Conservation (phyloP, 2,888 invertebrate species). For the Mactromeris polynyma region DNA sequence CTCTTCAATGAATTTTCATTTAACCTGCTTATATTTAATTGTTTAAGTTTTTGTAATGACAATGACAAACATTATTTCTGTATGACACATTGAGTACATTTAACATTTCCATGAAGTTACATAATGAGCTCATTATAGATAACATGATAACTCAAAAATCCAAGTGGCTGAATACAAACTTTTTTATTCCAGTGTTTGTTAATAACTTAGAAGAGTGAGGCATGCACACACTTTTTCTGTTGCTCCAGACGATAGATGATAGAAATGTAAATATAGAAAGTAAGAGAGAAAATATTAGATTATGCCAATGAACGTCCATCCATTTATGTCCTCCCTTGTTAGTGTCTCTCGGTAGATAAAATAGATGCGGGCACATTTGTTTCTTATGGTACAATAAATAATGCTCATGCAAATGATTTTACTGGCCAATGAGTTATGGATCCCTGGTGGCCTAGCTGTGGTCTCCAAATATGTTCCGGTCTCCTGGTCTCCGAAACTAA, state of each 20-base stretch:
- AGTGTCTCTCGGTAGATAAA: background rate
- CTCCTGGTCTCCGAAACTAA: background rate
- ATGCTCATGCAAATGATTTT: conserved; percentile 39
- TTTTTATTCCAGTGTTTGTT: too few relatives aligned
- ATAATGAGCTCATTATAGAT: too few relatives aligned
- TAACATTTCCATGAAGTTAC: too few relatives aligned
- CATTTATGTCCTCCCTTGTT: conserved; percentile 8
- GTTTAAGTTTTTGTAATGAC: too few relatives aligned
- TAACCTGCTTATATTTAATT: too few relatives aligned
- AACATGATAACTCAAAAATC: too few relatives aligned
- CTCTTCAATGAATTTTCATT: too few relatives aligned
- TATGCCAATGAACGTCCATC: conserved; percentile 7
- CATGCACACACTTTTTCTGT: too few relatives aligned
- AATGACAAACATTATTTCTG: too few relatives aligned
- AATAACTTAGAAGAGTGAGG: too few relatives aligned
- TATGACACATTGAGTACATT: too few relatives aligned
- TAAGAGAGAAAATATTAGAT: conserved; percentile 7
- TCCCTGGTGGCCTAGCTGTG: conserved; percentile 18
- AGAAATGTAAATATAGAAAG: background rate
- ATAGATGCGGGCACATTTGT: conserved; percentile 18
- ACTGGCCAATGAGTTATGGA: conserved; percentile 35
- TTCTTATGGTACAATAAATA: conserved; percentile 20
- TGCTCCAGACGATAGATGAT: background rate
- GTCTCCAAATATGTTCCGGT: background rate
- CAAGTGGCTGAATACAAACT: too few relatives aligned